Evolutionary conservation across 2,113 vertebrate genomes (phyloP).

Genomic region (Menura novaehollandiae): DNA sequence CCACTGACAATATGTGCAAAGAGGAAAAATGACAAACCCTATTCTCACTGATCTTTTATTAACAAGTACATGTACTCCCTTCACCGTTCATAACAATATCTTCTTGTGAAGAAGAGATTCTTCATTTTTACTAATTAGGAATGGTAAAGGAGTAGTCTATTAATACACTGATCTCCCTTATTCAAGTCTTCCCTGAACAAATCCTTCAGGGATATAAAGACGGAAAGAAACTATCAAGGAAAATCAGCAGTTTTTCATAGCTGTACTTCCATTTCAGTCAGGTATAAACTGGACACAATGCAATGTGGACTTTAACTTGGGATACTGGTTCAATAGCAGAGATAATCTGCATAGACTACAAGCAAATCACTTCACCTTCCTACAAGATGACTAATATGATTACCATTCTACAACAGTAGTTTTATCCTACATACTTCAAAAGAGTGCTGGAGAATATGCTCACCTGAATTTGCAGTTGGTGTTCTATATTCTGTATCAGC

Average conservation of each 20-base stretch:
- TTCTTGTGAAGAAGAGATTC: neutral
- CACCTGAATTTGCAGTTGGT: neutral
- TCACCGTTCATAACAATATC: neutral
- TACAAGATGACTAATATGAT: neutral
- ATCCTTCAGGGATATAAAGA: neutral
- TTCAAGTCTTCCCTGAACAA: neutral
- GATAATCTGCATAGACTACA: neutral
- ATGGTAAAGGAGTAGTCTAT: neutral
- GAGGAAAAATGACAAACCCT: neutral
- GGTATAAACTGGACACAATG: neutral
- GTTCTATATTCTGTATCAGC: neutral
- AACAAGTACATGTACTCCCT: neutral
- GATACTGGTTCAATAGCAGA: neutral
- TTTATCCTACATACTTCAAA: neutral
- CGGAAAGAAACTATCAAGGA: neutral
- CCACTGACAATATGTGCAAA: rapidly evolving
- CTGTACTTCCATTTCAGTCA: neutral
- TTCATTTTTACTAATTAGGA: neutral
- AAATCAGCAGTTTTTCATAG: neutral
- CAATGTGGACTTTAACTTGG: neutral
- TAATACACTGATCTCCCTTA: neutral
- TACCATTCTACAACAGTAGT: neutral
- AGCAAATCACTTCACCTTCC: neutral
- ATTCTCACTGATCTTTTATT: neutral
- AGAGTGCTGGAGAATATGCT: neutral